Conservation (phyloP, 2,113 vertebrate genomes). For the Saguinus midas region DNA sequence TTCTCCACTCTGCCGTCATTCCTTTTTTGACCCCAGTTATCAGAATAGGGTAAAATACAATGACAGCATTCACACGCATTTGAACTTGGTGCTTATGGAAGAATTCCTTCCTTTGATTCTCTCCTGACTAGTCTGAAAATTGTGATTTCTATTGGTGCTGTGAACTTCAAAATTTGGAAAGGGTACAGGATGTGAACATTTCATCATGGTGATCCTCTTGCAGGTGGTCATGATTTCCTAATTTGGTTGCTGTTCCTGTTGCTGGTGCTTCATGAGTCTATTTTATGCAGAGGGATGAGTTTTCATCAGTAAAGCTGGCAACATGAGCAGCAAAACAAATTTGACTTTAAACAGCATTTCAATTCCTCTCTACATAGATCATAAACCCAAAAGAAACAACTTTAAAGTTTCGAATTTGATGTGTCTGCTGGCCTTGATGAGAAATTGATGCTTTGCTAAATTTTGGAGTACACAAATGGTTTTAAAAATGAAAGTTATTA, state of each 20-base stretch:
- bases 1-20: not conserved
- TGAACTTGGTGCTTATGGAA: slow-evolving; percentile 4
- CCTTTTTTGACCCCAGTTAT: not conserved
- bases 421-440: slow-evolving; percentile 54
- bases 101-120: not conserved
- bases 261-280: not conserved
- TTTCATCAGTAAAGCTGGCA: not conserved
- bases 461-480: slow-evolving; percentile 55
- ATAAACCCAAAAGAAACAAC: slow-evolving; percentile 56
- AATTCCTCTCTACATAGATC: slow-evolving; percentile 59
- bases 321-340: slow-evolving; percentile 32
- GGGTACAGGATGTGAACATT: not conserved
- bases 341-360: slow-evolving; percentile 42
- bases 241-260: not conserved
- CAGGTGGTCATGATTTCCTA: not conserved
- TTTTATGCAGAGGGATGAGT: not conserved
- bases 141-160: not conserved
- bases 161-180: not conserved
- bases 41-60: not conserved
- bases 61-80: not conserved
- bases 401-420: slow-evolving; percentile 53
- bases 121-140: not conserved
- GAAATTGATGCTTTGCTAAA: slow-evolving; percentile 60
- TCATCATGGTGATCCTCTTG: not conserved
- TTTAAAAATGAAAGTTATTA: slow-evolving; percentile 73